Percentiles rank a stretch among this genome's conserved stretches.
phyloP scores from a whole-genome alignment of 1,140 invertebrate genomes.

The Archivesica marissinica region DNA sequence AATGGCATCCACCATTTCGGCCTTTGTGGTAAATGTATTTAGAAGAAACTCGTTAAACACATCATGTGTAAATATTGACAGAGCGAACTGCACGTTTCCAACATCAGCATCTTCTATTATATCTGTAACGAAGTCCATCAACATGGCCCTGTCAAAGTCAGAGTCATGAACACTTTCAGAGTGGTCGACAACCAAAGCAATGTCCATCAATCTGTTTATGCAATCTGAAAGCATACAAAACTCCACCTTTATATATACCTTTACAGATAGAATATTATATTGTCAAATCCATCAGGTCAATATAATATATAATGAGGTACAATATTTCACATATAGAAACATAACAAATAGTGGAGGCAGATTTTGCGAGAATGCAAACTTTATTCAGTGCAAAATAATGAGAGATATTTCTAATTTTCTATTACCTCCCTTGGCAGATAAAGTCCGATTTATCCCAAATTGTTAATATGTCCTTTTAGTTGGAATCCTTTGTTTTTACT shows the following conservation, averaged over 20 bases:
- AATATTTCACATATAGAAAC: no score
- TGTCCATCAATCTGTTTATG: neutral
- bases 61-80: neutral
- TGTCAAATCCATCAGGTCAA: neutral
- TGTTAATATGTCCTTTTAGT: no score
- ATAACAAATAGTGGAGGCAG: no score
- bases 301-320: neutral
- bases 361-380: no score
- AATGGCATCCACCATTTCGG: neutral
- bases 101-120: neutral
- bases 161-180: constrained; percentile 11
- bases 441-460: no score
- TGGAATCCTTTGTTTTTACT: no score
- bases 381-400: no score
- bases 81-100: neutral
- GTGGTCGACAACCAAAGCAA: neutral
- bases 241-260: neutral
- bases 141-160: neutral
- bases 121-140: neutral
- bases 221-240: constrained; percentile 11
- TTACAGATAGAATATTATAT: neutral
- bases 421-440: no score
- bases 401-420: no score
- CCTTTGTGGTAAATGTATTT: neutral
- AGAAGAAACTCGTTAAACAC: neutral